phyloP scores from a whole-genome alignment of 23 tunicate genomes.

The Halocynthia roretzi region DNA sequence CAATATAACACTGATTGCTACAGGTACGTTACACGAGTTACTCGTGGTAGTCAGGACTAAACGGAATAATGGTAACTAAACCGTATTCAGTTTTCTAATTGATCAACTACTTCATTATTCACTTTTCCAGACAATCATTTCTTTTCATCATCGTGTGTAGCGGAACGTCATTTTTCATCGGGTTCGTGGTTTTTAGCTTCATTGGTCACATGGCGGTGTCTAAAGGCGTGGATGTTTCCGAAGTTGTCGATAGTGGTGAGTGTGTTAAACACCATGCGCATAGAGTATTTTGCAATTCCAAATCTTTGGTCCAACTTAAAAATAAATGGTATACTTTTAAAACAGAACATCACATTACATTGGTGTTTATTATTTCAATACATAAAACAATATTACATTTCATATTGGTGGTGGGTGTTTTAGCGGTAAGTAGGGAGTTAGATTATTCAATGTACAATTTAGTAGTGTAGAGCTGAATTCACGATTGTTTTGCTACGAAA shows the following conservation, averaged over 20 bases:
- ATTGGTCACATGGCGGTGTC: conserved; percentile 68
- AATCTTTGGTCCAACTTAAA: background rate
- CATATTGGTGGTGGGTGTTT: too few species aligned
- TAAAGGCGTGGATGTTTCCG: conserved; percentile 32
- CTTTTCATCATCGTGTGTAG: conserved; percentile 47
- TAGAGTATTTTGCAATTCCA: background rate
- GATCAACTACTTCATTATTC: background rate
- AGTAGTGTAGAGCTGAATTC: too few species aligned
- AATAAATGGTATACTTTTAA: background rate
- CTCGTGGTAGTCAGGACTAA: background rate
- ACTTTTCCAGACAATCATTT: conserved; percentile 31
- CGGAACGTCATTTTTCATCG: conserved; percentile 67
- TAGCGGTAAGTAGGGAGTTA: too few species aligned
- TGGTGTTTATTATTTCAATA: background rate
- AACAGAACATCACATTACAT: background rate
- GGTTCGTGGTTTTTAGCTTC: conserved; percentile 52
- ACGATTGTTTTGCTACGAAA: too few species aligned
- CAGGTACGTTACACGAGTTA: conserved; percentile 25
- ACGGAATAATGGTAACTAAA: background rate
- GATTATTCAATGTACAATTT: too few species aligned
- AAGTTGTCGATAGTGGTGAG: conserved; percentile 49
- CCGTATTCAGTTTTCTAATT: background rate
- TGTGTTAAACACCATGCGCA: background rate
- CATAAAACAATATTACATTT: background rate
- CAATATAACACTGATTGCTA: conserved; percentile 69